phyloP scores from a whole-genome alignment of 1,140 invertebrate genomes.

The Radopholus similis region DNA sequence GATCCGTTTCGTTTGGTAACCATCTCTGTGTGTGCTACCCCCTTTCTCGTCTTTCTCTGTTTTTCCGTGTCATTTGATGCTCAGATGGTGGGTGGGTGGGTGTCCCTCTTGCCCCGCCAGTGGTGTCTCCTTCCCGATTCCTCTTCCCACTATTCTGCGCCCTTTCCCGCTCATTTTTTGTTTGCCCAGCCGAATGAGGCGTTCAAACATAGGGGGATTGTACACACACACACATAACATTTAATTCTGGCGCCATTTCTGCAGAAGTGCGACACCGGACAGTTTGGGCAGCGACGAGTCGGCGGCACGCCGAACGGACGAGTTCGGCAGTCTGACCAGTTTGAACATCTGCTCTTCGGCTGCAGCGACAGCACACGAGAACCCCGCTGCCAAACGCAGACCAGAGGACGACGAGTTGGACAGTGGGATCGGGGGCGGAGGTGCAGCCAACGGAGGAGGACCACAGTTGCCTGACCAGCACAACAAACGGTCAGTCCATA shows the following conservation, averaged over 20 bases:
- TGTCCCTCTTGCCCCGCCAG: not conserved
- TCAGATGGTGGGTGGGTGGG: not conserved
- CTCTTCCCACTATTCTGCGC: not conserved
- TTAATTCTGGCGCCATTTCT: conserved; percentile 17
- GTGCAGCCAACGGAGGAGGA: not conserved
- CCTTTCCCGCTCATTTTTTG: not conserved
- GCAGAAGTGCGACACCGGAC: conserved; percentile 44
- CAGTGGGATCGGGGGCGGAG: conserved; percentile 44
- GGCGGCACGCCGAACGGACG: not conserved
- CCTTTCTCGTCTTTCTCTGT: not conserved
- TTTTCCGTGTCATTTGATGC: conserved; percentile 5
- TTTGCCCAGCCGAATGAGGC: not conserved
- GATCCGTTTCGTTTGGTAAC: not conserved
- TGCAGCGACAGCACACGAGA: not conserved
- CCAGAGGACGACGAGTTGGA: conserved; percentile 49
- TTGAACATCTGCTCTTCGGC: conserved; percentile 37
- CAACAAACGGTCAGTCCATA: not conserved
- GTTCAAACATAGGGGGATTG: not conserved
- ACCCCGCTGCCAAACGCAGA: conserved; percentile 1
- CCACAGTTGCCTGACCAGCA: not conserved
- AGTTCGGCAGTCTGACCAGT: conserved; percentile 47
- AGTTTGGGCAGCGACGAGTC: conserved; percentile 28
- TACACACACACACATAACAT: not conserved
- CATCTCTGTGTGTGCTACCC: not conserved
- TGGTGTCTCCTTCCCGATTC: not conserved